Evolutionary conservation across 2,797 vertebrate species (phyloP).

Genomic region (Urosaurus nigricauda): DNA sequence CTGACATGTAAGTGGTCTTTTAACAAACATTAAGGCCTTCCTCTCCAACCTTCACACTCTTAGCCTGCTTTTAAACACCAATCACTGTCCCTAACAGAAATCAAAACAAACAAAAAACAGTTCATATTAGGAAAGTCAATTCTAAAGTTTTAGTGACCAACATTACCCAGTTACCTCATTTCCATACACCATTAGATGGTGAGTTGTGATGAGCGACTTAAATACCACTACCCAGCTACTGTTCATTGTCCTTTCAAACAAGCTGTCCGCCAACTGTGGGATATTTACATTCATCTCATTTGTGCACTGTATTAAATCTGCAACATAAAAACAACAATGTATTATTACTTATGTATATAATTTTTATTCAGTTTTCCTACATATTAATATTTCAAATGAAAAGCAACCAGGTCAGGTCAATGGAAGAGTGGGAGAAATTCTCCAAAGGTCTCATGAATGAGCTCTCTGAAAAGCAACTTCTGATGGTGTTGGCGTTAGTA

Average conservation of each 20-base stretch:
- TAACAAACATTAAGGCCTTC: background rate
- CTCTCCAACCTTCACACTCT: background rate
- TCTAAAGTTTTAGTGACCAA: background rate
- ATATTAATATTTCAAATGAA: constrained; percentile 10
- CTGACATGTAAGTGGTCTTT: background rate
- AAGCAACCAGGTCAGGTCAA: background rate
- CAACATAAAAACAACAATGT: constrained; percentile 60
- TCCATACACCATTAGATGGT: constrained; percentile 88
- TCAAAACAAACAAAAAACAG: background rate
- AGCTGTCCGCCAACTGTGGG: constrained; percentile 85
- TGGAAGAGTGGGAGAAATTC: background rate
- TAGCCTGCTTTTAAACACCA: background rate
- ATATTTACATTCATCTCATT: constrained; percentile 89
- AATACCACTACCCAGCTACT: constrained; percentile 89
- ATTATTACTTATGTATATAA: no score
- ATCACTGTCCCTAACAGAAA: background rate
- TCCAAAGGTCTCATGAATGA: background rate
- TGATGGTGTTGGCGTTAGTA: no score
- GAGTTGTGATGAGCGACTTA: constrained; percentile 87
- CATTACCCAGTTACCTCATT: constrained; percentile 81
- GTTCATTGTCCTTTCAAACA: constrained; percentile 87
- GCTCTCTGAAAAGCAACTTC: no score
- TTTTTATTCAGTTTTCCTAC: background rate
- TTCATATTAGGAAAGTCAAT: background rate
- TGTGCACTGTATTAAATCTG: constrained; percentile 87